Evolutionary conservation across 1,140 invertebrate genomes (phyloP).

Genomic region (Trichonephila clavata): DNA sequence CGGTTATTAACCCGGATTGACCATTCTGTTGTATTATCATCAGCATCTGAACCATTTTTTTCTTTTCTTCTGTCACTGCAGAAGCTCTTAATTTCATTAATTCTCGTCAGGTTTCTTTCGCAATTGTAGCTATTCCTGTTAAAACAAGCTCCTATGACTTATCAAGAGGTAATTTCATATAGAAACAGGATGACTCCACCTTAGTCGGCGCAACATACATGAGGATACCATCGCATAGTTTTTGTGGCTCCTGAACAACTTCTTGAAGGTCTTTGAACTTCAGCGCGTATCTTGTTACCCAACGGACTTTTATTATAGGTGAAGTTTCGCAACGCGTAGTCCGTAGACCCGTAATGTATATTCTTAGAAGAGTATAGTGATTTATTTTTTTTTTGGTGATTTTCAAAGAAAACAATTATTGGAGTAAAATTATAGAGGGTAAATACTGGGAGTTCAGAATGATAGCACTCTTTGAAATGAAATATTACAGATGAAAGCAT

Average conservation of each 20-base stretch:
- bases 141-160: background rate
- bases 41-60: background rate
- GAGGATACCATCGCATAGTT: background rate
- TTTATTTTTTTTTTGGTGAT: too few relatives aligned
- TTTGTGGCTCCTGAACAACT: background rate
- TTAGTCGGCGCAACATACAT: background rate
- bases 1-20: background rate
- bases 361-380: conserved; percentile 1
- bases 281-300: background rate
- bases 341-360: background rate
- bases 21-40: background rate
- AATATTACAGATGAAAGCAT: too few relatives aligned
- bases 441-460: too few relatives aligned
- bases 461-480: too few relatives aligned
- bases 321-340: background rate
- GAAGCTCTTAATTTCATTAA: background rate
- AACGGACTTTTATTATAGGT: background rate
- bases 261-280: conserved; percentile 17
- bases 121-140: background rate
- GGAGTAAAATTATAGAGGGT: background rate
- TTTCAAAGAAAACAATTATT: background rate
- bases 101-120: background rate
- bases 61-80: background rate
- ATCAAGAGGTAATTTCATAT: background rate
- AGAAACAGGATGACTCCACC: background rate